These are phyloP conservation scores for Heliocidaris tuberculata DNA, from an alignment of 35 echinoderm and acorn worm species.

Conservation along the genomic window DNA sequence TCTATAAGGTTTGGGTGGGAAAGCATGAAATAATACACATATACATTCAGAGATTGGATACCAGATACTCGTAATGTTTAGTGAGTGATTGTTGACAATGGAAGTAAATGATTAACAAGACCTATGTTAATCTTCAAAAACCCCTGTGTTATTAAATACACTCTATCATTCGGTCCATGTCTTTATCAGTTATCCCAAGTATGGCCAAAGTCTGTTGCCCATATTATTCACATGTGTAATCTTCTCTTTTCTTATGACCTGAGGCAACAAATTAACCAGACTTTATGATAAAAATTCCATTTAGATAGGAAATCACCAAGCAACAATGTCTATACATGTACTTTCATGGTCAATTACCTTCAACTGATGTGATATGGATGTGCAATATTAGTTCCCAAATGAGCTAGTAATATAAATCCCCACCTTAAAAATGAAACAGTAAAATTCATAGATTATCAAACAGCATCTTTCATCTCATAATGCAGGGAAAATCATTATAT, in stretches of 20 bases:
- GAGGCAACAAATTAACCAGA: neutral
- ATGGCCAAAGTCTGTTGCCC: neutral
- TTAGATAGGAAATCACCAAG: neutral
- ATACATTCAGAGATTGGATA: neutral
- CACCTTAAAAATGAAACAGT: neutral
- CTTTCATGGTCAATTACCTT: slow-evolving; percentile 1
- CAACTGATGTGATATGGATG: neutral
- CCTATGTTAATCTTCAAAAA: neutral
- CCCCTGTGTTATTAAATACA: neutral
- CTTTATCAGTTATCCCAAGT: neutral
- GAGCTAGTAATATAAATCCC: neutral
- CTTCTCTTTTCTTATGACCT: neutral
- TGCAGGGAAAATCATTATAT: too few species aligned
- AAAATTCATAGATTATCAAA: neutral
- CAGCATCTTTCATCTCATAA: too few species aligned
- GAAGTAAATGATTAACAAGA: neutral
- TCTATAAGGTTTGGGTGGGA: neutral
- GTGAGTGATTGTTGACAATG: neutral
- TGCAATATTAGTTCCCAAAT: neutral
- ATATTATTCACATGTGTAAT: neutral
- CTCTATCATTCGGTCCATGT: neutral
- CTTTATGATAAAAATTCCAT: slow-evolving; percentile 4
- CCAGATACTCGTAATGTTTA: neutral
- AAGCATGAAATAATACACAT: slow-evolving; percentile 4
- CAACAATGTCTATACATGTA: neutral